These are phyloP conservation scores for Diarsia dahlii DNA, from an alignment of 2,888 invertebrate genomes.

Conservation along the genomic window DNA sequence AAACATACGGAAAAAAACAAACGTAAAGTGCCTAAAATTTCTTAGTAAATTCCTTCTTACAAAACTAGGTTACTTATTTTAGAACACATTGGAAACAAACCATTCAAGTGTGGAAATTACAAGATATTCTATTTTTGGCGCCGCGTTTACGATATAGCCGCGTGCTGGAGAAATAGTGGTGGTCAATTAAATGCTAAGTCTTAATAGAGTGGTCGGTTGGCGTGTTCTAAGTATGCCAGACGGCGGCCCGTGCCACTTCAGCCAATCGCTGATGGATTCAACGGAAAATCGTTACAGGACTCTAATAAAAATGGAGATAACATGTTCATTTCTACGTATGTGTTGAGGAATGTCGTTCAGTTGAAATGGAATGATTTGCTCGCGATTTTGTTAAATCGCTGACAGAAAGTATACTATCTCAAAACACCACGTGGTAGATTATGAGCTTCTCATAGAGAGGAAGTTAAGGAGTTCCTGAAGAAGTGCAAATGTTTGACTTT, in stretches of 20 bases:
- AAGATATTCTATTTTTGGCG: conserved; percentile 72
- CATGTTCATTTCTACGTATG: conserved; percentile 18
- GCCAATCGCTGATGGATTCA: conserved; percentile 31
- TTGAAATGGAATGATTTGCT: neutral
- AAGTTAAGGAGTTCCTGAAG: neutral
- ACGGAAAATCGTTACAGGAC: conserved; percentile 60
- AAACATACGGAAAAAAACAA: neutral
- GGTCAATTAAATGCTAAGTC: conserved; percentile 63
- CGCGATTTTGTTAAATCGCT: neutral
- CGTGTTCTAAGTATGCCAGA: conserved; percentile 81
- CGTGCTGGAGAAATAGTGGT: conserved; percentile 56
- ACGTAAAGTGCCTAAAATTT: neutral
- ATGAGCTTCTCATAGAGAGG: neutral
- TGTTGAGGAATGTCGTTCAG: neutral
- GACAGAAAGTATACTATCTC: neutral
- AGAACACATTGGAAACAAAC: conserved; percentile 33
- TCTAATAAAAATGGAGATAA: conserved; percentile 45
- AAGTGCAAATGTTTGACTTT: neutral
- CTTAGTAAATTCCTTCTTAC: conserved; percentile 5
- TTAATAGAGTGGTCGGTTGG: conserved; percentile 62
- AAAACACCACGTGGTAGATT: neutral
- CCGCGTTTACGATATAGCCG: conserved; percentile 65
- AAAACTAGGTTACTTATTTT: conserved; percentile 37
- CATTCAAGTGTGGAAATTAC: conserved; percentile 59
- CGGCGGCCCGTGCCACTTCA: conserved; percentile 62